Percentiles rank a stretch among this genome's conserved stretches.
Evolutionary conservation across 2,113 vertebrate species (phyloP).

Genomic region (Scomber scombrus): DNA sequence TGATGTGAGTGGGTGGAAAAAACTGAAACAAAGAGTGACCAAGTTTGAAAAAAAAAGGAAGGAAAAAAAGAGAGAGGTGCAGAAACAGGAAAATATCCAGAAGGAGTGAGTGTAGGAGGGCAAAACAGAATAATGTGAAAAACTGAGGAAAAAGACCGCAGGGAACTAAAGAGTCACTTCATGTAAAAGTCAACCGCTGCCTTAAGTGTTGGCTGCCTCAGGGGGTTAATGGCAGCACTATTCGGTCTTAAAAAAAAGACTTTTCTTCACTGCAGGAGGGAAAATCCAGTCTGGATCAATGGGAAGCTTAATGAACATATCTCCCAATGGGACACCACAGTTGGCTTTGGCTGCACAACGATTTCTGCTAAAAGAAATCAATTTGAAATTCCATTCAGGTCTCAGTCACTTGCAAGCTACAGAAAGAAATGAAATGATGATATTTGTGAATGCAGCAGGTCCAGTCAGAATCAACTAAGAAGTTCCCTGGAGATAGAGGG

Average conservation of each 20-base stretch:
- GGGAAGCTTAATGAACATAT: conserved; percentile 69
- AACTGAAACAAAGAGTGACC: conserved; percentile 46
- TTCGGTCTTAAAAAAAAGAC: conserved; percentile 59
- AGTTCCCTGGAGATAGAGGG: conserved; percentile 22
- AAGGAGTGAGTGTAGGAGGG: conserved; percentile 58
- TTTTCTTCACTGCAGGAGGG: conserved; percentile 54
- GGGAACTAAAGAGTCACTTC: conserved; percentile 40
- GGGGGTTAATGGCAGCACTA: conserved; percentile 40
- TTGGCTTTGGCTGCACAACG: conserved; percentile 50
- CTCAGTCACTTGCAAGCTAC: conserved; percentile 35
- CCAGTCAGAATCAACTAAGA: conserved; percentile 56
- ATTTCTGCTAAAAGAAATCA: conserved; percentile 74
- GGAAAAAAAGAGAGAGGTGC: conserved; percentile 37
- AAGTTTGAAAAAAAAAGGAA: conserved; percentile 50
- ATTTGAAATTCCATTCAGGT: conserved; percentile 54
- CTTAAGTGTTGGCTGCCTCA: conserved; percentile 52
- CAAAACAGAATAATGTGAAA: conserved; percentile 45
- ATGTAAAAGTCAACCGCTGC: conserved; percentile 58
- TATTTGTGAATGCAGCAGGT: conserved; percentile 32
- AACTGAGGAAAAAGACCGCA: conserved; percentile 46
- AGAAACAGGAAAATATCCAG: conserved; percentile 61
- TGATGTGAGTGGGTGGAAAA: conserved; percentile 58
- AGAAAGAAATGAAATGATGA: conserved; percentile 40
- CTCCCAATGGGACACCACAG: conserved; percentile 55
- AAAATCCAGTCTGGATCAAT: conserved; percentile 72